Conservation (phyloP, 2,888 invertebrate species). For the Micropterix aruncella region DNA sequence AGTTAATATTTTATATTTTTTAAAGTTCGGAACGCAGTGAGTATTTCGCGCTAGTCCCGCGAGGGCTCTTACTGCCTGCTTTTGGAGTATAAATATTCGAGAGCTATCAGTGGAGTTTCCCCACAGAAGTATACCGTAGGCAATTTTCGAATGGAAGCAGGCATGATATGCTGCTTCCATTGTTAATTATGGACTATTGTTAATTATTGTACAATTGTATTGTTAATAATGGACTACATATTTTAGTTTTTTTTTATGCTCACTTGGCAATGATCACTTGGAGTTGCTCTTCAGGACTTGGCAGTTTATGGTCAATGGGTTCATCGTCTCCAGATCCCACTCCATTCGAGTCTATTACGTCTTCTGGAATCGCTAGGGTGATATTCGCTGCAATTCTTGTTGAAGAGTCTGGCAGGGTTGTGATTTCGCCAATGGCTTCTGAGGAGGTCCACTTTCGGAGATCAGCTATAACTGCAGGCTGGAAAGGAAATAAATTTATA, state of each 20-base stretch:
- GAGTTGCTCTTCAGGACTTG: constrained; percentile 78
- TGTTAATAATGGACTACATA: background rate
- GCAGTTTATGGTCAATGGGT: constrained; percentile 72
- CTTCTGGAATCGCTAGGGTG: constrained; percentile 30
- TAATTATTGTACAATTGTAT: background rate
- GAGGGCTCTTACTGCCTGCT: too few relatives aligned
- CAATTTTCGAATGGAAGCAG: too few relatives aligned
- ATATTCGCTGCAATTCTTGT: constrained; percentile 49
- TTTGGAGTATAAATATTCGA: too few relatives aligned
- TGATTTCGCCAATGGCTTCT: constrained; percentile 70
- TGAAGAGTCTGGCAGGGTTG: constrained; percentile 64
- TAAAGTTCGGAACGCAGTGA: too few relatives aligned
- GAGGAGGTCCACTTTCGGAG: constrained; percentile 75
- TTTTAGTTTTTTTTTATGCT: constrained; percentile 16
- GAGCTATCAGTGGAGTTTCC: too few relatives aligned
- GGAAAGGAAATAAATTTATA: constrained; percentile 13
- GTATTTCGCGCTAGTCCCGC: too few relatives aligned
- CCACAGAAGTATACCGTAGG: too few relatives aligned
- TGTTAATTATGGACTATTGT: background rate
- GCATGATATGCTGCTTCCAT: too few relatives aligned
- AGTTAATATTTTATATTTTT: too few relatives aligned
- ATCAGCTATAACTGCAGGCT: constrained; percentile 72
- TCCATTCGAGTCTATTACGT: constrained; percentile 33
- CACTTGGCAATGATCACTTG: constrained; percentile 73
- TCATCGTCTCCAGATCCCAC: constrained; percentile 48